Evolutionary conservation across 1,140 invertebrate species (phyloP).

Genomic region (Temnothorax nylanderi): DNA sequence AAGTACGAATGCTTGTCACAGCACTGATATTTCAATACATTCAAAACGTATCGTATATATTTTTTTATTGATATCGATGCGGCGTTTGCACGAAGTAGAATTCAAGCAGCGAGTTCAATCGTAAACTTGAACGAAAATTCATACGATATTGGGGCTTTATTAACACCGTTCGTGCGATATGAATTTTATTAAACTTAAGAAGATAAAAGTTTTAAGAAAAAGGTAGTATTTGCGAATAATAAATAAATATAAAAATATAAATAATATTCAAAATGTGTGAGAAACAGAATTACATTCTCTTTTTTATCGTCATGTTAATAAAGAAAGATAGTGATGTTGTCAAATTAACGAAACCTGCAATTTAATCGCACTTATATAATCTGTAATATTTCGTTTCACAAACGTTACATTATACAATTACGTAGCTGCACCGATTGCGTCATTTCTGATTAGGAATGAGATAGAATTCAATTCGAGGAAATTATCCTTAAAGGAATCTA

Average conservation of each 20-base stretch:
- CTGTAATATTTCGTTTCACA: not conserved
- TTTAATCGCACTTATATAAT: not conserved
- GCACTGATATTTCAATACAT: conserved; percentile 28
- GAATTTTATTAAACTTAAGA: not conserved
- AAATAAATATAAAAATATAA: no score
- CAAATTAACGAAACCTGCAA: not conserved
- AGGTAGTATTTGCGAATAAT: no score
- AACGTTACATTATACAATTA: conserved; percentile 8
- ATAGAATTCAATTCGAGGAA: not conserved
- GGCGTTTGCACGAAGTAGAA: not conserved
- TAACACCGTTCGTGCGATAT: not conserved
- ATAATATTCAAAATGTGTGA: not conserved
- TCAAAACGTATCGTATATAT: conserved; percentile 29
- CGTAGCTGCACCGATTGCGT: not conserved
- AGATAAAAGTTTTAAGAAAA: no score
- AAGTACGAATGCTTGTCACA: conserved; percentile 59
- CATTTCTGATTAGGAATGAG: not conserved
- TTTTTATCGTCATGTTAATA: not conserved
- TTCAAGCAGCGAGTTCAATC: not conserved
- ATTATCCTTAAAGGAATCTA: conserved; percentile 10
- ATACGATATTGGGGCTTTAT: not conserved
- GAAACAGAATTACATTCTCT: not conserved
- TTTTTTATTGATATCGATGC: conserved; percentile 42
- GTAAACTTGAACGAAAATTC: not conserved
- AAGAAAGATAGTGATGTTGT: not conserved